Evolutionary conservation across 2,888 invertebrate species (phyloP), one percentile per base, ranked within the genome.

Genomic region (Coelopa pilipes): DNA sequence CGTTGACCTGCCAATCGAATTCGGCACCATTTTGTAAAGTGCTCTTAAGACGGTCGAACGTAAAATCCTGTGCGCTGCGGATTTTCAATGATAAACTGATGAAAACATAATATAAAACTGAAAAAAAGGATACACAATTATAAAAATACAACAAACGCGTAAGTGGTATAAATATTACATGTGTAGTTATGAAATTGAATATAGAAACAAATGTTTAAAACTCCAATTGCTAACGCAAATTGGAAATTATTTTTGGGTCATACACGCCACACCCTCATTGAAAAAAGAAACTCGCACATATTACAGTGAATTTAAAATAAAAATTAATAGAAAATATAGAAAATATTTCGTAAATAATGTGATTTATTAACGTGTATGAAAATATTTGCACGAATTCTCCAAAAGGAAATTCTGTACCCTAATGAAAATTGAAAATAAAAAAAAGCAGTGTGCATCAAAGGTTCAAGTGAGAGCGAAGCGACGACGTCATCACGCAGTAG

Each of bases 241-340:
- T 78, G 76, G 80, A 79, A 83, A 82, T 77, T 79, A 78, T 84
- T 84, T 81, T 82, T 83, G 85, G 83, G 79, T 76, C 82, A 82
- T 84, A 84, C 79, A 76, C 82, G 84, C 85, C 85, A 86, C 86
- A 86, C 85, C 85, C 85, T 82, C 77, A 73, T 75, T 76, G 68
- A 77, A 77, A 78, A 73, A 71, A 62, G 19, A 13, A 78, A 80
- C 80, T 79, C 76, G 50, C 5, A 46, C 74, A 79, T 80, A 78
- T 80, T 45, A n/a, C 0, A 65, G 15, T 59, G 34, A 57, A 65
- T 47, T 60, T 34, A 24, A 13, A n/a, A 49, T 60, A 13, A 46
- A 49, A n/a, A 47, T 24, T 10, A 53, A 34, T 13, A n/a, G 21
- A 19, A 71, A 21, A 59, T 57, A 45, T 60, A 15, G 21, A n/a